phyloP scores from a whole-genome alignment of 1,140 invertebrate genomes.

The Gonatopus flavifemur region DNA sequence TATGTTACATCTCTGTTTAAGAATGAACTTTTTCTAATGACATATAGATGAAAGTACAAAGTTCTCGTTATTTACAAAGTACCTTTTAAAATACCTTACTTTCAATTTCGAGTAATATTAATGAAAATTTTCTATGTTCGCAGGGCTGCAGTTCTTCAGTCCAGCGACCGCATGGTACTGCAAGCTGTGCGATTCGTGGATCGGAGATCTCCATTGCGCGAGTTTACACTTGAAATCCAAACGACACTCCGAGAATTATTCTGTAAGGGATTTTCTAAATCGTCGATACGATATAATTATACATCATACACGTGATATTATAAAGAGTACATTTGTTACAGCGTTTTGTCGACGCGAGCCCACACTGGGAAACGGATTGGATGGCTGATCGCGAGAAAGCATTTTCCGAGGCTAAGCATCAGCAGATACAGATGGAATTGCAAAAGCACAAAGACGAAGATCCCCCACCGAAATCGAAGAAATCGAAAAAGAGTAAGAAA shows the following conservation, averaged over 20 bases:
- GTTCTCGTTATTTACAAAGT: no score
- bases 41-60: no score
- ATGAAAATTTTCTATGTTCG: constrained; percentile 44
- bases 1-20: no score
- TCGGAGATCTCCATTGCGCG: constrained; percentile 83
- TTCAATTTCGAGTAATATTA: constrained; percentile 27
- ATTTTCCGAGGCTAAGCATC: constrained; percentile 57
- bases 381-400: constrained; percentile 77
- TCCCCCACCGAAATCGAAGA: constrained; percentile 38
- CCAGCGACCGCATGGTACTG: constrained; percentile 87
- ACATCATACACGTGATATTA: no score
- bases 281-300: background rate
- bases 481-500: constrained; percentile 63
- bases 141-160: constrained; percentile 82
- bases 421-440: constrained; percentile 50
- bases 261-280: constrained; percentile 64
- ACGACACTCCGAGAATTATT: constrained; percentile 75
- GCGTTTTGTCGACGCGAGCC: constrained; percentile 78
- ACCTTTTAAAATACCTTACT: background rate
- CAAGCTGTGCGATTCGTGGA: constrained; percentile 81
- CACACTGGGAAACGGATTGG: constrained; percentile 84
- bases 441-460: constrained; percentile 56
- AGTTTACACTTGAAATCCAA: constrained; percentile 80
- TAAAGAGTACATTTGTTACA: no score
- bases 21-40: no score